These are phyloP conservation scores for Junonia oenone DNA, from an alignment of 2,888 invertebrate species.

Conservation along the genomic window DNA sequence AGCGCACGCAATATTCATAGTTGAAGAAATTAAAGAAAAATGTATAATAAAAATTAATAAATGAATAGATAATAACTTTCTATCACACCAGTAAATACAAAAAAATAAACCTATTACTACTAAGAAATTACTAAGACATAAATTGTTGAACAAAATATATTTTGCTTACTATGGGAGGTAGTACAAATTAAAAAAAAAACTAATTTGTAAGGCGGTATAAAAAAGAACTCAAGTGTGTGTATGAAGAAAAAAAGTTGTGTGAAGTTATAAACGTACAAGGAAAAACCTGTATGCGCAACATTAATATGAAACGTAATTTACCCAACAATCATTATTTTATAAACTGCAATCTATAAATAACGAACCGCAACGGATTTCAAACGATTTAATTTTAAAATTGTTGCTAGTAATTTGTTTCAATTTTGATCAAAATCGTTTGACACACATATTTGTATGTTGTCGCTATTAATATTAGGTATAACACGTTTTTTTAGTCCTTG, in stretches of 20 bases:
- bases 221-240: not conserved
- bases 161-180: no score
- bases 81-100: no score
- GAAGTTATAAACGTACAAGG: not conserved
- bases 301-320: not conserved
- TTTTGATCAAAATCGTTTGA: conserved; percentile 7
- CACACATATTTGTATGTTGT: conserved; percentile 4
- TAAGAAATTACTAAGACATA: no score
- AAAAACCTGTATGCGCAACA: not conserved
- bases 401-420: not conserved
- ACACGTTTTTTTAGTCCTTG: conserved; percentile 61
- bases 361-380: not conserved
- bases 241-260: not conserved
- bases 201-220: not conserved
- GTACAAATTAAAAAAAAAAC: not conserved
- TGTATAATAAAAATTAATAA: no score
- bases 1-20: no score
- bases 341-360: not conserved
- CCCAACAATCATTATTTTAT: not conserved
- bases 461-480: conserved; percentile 19
- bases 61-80: no score
- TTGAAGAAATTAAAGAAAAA: no score
- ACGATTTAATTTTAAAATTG: not conserved
- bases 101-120: no score
- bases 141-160: no score